phyloP scores from a whole-genome alignment of 2,113 vertebrate genomes.

The Hyaena hyaena region DNA sequence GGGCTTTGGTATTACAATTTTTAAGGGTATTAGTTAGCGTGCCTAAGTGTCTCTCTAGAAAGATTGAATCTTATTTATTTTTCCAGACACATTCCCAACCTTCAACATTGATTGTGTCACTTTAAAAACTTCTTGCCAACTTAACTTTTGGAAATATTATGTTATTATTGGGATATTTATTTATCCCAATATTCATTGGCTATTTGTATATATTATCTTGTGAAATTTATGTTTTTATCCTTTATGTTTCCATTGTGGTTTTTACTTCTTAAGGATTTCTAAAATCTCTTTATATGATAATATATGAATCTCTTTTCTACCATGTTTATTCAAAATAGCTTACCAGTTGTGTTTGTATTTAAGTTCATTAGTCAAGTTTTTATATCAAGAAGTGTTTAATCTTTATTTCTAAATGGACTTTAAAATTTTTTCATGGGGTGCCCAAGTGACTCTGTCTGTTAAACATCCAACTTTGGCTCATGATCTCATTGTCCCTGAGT shows the following conservation, averaged over 20 bases:
- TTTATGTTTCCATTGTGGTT: not conserved
- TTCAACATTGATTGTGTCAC: not conserved
- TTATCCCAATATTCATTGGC: not conserved
- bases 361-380: not conserved
- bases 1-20: not conserved
- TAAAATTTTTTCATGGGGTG: not conserved
- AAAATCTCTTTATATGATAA: slow-evolving; percentile 19
- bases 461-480: no score
- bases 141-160: not conserved
- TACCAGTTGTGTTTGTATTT: slow-evolving; percentile 13
- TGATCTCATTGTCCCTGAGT: no score
- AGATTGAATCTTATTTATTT: not conserved
- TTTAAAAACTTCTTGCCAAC: not conserved
- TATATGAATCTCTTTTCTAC: not conserved
- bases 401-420: not conserved
- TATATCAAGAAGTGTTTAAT: not conserved
- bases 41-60: slow-evolving; percentile 16
- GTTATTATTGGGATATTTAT: not conserved
- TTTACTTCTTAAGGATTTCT: not conserved
- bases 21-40: not conserved
- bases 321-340: not conserved
- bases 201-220: not conserved
- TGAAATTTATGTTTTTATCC: not conserved
- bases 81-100: not conserved
- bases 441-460: no score